phyloP scores from a whole-genome alignment of 1,140 invertebrate species.

The Bemisia tabaci region DNA sequence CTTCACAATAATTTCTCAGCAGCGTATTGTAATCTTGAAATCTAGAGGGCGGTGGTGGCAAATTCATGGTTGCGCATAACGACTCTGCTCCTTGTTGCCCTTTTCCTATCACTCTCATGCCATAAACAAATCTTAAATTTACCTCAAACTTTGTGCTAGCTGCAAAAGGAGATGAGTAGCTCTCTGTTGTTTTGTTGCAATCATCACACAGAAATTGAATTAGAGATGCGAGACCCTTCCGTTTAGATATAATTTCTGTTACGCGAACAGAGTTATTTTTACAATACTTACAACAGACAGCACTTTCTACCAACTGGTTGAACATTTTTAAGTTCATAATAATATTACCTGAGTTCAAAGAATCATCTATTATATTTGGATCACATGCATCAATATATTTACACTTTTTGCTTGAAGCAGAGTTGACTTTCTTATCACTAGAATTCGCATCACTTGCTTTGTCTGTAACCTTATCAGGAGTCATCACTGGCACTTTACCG shows the following conservation, averaged over 20 bases:
- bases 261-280: neutral
- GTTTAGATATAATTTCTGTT: neutral
- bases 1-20: neutral
- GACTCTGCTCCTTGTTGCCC: neutral
- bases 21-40: neutral
- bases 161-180: too few species aligned
- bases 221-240: neutral
- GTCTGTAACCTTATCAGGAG: too few species aligned
- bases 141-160: neutral
- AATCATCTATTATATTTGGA: neutral
- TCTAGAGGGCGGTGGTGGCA: neutral
- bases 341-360: neutral
- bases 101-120: neutral
- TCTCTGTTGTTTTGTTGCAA: neutral
- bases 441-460: neutral
- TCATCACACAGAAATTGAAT: neutral
- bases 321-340: neutral
- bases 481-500: too few species aligned
- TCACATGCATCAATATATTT: neutral
- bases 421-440: neutral
- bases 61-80: neutral
- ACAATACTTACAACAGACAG: neutral
- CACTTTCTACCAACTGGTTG: neutral
- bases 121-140: neutral
- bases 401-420: neutral